Percentiles rank a stretch among this genome's conserved stretches.
Evolutionary conservation across 2,888 invertebrate species (phyloP).

Genomic region (Sarcophaga rosellei): DNA sequence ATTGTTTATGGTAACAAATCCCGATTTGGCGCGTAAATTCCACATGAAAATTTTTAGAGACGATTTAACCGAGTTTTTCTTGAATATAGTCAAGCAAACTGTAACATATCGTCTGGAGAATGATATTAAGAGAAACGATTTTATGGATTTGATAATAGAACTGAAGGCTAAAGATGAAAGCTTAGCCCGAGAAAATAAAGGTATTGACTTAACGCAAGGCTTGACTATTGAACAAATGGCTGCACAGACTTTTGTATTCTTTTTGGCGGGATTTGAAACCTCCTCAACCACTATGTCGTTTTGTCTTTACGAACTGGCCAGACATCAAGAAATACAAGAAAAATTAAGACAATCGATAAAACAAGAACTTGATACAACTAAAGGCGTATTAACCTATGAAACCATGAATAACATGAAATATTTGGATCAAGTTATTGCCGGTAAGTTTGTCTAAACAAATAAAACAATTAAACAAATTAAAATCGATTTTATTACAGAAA

Average conservation of each 20-base stretch:
- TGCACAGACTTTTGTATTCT: conserved; percentile 83
- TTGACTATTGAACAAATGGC: conserved; percentile 80
- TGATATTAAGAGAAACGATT: conserved; percentile 82
- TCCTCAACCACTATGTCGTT: conserved; percentile 82
- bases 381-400: conserved; percentile 81
- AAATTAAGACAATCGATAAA: conserved; percentile 81
- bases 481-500: conserved; percentile 72
- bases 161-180: conserved; percentile 79
- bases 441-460: conserved; percentile 72
- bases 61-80: conserved; percentile 80
- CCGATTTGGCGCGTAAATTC: conserved; percentile 64
- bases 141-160: conserved; percentile 83
- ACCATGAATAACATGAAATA: conserved; percentile 82
- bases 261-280: conserved; percentile 83
- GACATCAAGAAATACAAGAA: conserved; percentile 81
- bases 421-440: conserved; percentile 81
- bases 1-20: conserved; percentile 63
- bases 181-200: neutral
- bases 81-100: conserved; percentile 58
- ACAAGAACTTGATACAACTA: conserved; percentile 74
- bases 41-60: conserved; percentile 64
- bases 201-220: neutral
- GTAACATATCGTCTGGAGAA: conserved; percentile 68
- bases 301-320: conserved; percentile 82
- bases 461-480: neutral